phyloP scores from a whole-genome alignment of 2,113 vertebrate species.

The Amazona guildingii region DNA sequence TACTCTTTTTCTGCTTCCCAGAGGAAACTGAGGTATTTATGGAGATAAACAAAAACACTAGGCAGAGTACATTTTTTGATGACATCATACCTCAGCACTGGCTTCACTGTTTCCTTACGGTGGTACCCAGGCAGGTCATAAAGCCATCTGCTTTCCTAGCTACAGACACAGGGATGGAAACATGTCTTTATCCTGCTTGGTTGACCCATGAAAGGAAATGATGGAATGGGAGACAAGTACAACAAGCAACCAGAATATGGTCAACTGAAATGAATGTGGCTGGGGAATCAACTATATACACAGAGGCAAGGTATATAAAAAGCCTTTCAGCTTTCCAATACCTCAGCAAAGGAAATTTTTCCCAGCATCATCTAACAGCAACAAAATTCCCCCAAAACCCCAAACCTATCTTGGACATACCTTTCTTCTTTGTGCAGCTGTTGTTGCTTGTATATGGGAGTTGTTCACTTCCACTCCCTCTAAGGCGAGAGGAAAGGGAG shows the following conservation, averaged over 20 bases:
- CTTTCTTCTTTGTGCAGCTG: neutral
- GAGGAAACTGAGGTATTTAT: rapidly evolving
- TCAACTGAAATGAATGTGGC: rapidly evolving
- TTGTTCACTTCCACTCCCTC: neutral
- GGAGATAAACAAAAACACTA: neutral
- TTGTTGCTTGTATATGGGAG: neutral
- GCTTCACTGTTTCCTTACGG: neutral
- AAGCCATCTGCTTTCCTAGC: too few species aligned
- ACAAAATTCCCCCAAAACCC: neutral
- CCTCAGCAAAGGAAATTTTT: neutral
- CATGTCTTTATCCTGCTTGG: rapidly evolving
- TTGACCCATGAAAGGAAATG: rapidly evolving
- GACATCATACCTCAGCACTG: neutral
- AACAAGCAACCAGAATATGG: neutral
- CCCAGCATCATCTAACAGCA: neutral
- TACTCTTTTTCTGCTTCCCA: neutral
- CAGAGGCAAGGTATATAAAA: neutral
- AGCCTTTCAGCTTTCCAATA: neutral
- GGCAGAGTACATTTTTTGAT: rapidly evolving
- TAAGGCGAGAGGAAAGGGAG: neutral
- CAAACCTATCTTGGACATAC: neutral
- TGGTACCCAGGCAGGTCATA: neutral
- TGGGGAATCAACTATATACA: neutral
- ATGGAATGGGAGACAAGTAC: rapidly evolving
- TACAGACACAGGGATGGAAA: neutral